A percentile compares a stretch with the other conserved stretches of the same genome.
Evolutionary conservation across 2,113 vertebrate genomes (phyloP).

Genomic region (Anarhynchus alexandrinus): DNA sequence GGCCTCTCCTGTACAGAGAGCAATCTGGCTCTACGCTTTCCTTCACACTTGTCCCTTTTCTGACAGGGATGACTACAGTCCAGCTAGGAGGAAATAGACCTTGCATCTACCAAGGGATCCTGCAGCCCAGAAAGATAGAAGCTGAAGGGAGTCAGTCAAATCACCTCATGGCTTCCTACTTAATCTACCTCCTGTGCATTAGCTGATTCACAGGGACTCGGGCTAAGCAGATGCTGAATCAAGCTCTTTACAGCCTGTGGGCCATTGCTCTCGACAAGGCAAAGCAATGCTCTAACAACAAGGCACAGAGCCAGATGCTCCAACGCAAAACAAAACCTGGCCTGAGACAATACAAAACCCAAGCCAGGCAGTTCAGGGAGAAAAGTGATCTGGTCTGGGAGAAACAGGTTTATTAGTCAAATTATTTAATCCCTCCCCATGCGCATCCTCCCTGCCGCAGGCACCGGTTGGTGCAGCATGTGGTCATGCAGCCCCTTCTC

Average conservation of each 20-base stretch:
- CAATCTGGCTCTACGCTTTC: background rate
- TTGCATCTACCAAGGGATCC: background rate
- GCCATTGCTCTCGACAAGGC: fast-evolving
- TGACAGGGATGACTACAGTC: background rate
- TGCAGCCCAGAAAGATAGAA: background rate
- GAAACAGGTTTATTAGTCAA: background rate
- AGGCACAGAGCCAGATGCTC: background rate
- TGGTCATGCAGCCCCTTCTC: background rate
- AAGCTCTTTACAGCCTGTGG: background rate
- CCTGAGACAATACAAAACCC: background rate
- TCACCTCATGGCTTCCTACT: background rate
- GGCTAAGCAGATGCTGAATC: background rate
- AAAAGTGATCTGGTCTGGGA: background rate
- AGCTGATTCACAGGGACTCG: background rate
- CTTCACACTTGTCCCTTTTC: background rate
- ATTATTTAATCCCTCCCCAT: background rate
- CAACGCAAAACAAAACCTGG: background rate
- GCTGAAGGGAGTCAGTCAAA: background rate
- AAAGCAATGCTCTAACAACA: background rate
- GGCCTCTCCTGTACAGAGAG: background rate
- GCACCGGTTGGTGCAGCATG: background rate
- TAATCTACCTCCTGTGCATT: background rate
- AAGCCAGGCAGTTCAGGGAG: background rate
- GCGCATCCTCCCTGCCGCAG: background rate
- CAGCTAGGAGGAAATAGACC: background rate